phyloP scores from a whole-genome alignment of 2,113 vertebrate species.

The Salvelinus namaycush region DNA sequence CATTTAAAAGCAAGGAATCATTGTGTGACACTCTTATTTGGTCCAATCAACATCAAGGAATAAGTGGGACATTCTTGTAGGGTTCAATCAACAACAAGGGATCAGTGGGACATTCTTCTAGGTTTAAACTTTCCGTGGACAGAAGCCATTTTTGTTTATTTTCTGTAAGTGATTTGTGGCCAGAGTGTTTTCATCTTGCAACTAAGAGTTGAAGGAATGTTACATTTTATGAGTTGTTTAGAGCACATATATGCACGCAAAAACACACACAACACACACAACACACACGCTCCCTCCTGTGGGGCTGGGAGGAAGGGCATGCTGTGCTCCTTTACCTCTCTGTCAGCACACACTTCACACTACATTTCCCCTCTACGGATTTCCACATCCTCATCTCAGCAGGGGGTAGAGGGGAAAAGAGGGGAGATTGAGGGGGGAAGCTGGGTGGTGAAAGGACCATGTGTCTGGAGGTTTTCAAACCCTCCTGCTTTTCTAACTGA shows the following conservation, averaged over 20 bases:
- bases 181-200: background rate
- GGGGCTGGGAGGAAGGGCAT: conserved; percentile 38
- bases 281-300: conserved; percentile 33
- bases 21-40: too few relatives aligned
- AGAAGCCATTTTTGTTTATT: background rate
- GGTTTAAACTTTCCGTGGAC: background rate
- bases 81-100: background rate
- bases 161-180: background rate
- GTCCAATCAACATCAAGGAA: too few relatives aligned
- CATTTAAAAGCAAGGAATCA: conserved; percentile 21
- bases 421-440: background rate
- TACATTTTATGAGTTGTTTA: background rate
- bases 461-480: conserved; percentile 28
- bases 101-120: background rate
- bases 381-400: conserved; percentile 59
- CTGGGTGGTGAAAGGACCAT: conserved; percentile 16
- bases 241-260: background rate
- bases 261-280: conserved; percentile 4
- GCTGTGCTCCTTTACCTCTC: conserved; percentile 61
- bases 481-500: background rate
- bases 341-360: conserved; percentile 71
- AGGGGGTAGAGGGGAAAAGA: conserved; percentile 3
- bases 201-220: background rate
- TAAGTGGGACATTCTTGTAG: background rate
- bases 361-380: conserved; percentile 62